A percentile compares a stretch with the other conserved stretches of the same genome.
Evolutionary conservation across 2,113 vertebrate species (phyloP).

Genomic region (Bos taurus): DNA sequence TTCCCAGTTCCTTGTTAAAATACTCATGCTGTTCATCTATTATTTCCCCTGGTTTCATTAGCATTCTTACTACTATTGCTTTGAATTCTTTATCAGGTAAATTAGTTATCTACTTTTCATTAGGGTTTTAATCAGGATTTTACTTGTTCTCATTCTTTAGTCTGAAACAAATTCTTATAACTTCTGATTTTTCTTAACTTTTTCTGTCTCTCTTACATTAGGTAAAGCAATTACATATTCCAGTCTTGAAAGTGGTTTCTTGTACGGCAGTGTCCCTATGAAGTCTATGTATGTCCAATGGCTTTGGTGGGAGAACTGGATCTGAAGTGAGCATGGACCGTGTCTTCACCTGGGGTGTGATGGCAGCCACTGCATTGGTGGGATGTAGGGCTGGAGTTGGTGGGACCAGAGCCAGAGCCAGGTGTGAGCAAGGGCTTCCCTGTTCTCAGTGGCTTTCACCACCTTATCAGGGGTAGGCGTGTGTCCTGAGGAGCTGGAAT

Average conservation of each 20-base stretch:
- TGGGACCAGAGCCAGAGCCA: neutral
- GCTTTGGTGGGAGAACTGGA: neutral
- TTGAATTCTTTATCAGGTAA: neutral
- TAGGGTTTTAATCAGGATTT: neutral
- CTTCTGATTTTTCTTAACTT: neutral
- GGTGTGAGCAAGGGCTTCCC: neutral
- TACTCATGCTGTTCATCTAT: neutral
- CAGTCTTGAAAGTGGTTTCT: neutral
- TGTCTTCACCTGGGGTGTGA: neutral
- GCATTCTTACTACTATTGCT: neutral
- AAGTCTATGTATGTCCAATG: neutral
- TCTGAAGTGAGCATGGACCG: neutral
- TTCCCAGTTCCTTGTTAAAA: neutral
- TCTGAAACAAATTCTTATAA: neutral
- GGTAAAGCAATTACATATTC: neutral
- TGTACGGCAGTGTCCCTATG: neutral
- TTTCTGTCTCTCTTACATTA: neutral
- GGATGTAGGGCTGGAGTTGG: neutral
- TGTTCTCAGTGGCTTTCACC: neutral
- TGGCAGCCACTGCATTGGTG: neutral
- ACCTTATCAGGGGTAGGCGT: neutral
- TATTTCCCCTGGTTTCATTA: neutral
- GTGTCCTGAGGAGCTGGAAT: neutral
- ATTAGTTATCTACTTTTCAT: neutral
- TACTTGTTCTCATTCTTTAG: neutral